Evolutionary conservation across 1,140 invertebrate genomes (phyloP).

Genomic region (Campodea augens): DNA sequence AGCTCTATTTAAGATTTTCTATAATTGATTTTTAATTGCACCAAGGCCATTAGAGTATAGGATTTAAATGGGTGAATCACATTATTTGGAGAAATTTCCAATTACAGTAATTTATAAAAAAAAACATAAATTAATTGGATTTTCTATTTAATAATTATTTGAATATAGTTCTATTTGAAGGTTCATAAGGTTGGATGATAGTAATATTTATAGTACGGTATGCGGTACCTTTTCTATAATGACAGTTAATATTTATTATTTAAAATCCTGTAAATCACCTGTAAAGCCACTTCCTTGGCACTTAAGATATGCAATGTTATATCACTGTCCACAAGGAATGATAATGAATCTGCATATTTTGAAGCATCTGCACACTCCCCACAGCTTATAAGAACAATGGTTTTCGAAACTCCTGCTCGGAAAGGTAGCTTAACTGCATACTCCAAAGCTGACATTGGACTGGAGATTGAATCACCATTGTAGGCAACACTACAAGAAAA

Average conservation of each 20-base stretch:
- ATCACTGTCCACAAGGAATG: conserved; percentile 22
- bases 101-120: no score
- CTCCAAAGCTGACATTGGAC: conserved; percentile 23
- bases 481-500: conserved; percentile 14
- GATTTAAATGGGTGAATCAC: no score
- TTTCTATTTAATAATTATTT: no score
- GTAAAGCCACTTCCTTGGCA: conserved; percentile 17
- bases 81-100: no score
- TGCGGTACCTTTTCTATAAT: no score
- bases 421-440: conserved; percentile 27
- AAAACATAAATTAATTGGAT: no score
- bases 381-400: conserved; percentile 27
- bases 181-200: no score
- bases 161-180: no score
- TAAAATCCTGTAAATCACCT: conserved; percentile 13
- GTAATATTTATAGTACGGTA: no score
- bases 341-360: conserved; percentile 20
- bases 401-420: conserved; percentile 29
- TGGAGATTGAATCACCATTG: conserved; percentile 11
- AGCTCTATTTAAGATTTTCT: no score
- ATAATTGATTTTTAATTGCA: no score
- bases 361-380: conserved; percentile 17
- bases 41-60: no score
- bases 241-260: conserved; percentile 4
- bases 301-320: conserved; percentile 26